Conservation (phyloP, 2,797 vertebrate genomes). For the Thripadectes ignobilis region DNA sequence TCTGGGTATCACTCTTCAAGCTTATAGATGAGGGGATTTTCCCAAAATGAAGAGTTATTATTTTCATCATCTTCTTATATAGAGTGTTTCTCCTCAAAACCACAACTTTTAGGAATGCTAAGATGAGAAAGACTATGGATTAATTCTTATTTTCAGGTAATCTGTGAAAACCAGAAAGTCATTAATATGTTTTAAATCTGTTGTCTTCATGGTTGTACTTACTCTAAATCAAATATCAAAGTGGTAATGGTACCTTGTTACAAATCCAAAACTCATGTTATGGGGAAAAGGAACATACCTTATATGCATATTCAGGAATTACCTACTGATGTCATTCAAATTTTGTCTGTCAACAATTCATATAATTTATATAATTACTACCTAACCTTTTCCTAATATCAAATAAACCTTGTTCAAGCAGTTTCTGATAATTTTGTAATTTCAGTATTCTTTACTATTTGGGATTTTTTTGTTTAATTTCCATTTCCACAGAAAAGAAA, state of each 20-base stretch:
- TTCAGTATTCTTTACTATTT: neutral
- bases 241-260: neutral
- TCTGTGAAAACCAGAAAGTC: neutral
- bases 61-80: neutral
- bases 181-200: neutral
- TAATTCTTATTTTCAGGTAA: neutral
- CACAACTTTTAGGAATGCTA: neutral
- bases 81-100: neutral
- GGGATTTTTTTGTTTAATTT: neutral
- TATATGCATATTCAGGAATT: neutral
- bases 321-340: neutral
- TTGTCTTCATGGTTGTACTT: neutral
- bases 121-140: neutral
- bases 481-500: neutral
- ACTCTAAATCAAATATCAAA: neutral
- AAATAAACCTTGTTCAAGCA: neutral
- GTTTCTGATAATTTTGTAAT: neutral
- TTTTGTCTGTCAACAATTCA: neutral
- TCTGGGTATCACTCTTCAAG: neutral
- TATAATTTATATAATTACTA: neutral
- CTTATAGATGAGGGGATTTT: neutral
- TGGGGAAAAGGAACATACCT: neutral
- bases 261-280: neutral
- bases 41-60: neutral
- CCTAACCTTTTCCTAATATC: neutral